Percentiles rank a stretch among this genome's conserved stretches.
phyloP scores from a whole-genome alignment of 2,797 vertebrate species.

The Rhincodon typus region DNA sequence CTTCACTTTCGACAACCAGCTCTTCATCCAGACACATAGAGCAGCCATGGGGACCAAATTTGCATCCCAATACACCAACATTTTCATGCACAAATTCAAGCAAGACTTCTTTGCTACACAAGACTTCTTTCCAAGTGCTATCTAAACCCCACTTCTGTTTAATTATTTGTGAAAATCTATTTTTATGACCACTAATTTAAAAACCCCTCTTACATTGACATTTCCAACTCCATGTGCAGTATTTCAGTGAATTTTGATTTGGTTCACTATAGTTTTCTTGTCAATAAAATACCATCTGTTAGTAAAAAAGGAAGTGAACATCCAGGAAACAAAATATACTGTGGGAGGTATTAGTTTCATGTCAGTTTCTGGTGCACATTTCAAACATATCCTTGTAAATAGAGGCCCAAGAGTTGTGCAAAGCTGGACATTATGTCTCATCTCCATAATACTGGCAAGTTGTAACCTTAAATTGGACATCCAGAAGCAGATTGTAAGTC shows the following conservation, averaged over 20 bases:
- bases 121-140: not conserved
- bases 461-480: not conserved
- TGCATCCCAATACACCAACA: too few species aligned
- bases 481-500: not conserved
- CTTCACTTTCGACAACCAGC: too few species aligned
- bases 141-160: constrained; percentile 19
- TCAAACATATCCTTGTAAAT: not conserved
- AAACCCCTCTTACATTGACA: not conserved
- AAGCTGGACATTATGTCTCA: not conserved
- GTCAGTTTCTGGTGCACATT: not conserved
- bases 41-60: too few species aligned
- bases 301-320: not conserved
- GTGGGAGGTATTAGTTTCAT: not conserved
- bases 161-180: constrained; percentile 5
- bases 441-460: not conserved
- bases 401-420: not conserved
- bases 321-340: not conserved
- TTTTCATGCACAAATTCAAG: too few species aligned
- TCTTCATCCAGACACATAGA: too few species aligned
- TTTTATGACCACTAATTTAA: constrained; percentile 23
- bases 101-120: too few species aligned
- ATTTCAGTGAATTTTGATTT: not conserved
- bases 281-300: not conserved
- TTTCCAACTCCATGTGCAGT: not conserved
- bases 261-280: not conserved